Percentiles rank a stretch among this genome's conserved stretches.
These are phyloP conservation scores for Oncorhynchus tshawytscha DNA, from an alignment of 2,113 vertebrate genomes.

Conservation along the genomic window DNA sequence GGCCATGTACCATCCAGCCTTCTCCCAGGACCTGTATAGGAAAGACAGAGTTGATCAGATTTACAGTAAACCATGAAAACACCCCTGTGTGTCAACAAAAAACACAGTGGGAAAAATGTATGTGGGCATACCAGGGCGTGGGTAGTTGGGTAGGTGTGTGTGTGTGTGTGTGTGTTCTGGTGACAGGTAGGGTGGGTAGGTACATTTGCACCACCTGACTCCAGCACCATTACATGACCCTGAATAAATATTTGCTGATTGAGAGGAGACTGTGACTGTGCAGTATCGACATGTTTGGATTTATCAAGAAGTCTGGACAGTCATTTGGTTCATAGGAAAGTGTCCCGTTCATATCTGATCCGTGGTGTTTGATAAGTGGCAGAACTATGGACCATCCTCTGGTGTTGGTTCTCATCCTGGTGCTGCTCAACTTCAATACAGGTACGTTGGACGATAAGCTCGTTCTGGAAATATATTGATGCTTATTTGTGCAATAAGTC, in stretches of 20 bases:
- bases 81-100: constrained; percentile 31
- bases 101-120: constrained; percentile 13
- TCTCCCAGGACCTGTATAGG: not conserved
- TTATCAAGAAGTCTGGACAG: not conserved
- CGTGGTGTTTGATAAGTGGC: not conserved
- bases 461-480: too few relatives aligned
- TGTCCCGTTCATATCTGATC: not conserved
- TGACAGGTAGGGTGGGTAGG: not conserved
- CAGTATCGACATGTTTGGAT: constrained; percentile 6
- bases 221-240: not conserved
- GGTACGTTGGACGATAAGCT: constrained; percentile 32
- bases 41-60: constrained; percentile 1
- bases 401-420: constrained; percentile 39
- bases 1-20: not conserved
- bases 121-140: constrained; percentile 59
- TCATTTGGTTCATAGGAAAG: not conserved
- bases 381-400: constrained; percentile 34
- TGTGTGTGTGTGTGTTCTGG: not conserved
- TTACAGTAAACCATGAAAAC: constrained; percentile 53
- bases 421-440: constrained; percentile 3
- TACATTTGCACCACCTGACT: constrained; percentile 33
- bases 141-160: constrained; percentile 2
- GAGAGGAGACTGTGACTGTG: constrained; percentile 11
- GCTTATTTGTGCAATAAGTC: too few relatives aligned
- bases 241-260: constrained; percentile 56